These are phyloP conservation scores for Papilio demoleus DNA, from an alignment of 2,888 invertebrate genomes.

Conservation along the genomic window DNA sequence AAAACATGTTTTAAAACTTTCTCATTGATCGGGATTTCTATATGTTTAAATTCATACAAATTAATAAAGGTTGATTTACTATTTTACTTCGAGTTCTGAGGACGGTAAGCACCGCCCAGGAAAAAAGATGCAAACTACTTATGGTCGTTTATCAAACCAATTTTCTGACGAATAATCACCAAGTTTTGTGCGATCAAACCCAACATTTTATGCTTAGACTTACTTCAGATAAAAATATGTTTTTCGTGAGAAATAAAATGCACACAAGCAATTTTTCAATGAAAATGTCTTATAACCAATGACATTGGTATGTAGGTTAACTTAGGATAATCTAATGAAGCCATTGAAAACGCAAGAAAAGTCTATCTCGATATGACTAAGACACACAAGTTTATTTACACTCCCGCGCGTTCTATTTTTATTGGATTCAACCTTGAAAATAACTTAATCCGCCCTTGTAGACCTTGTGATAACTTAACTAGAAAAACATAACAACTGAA, in stretches of 20 bases:
- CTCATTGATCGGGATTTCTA: no score
- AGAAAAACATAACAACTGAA: neutral
- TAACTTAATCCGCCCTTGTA: conserved; percentile 13
- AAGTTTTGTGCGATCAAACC: neutral
- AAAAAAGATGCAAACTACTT: no score
- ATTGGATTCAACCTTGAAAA: conserved; percentile 22
- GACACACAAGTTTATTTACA: conserved; percentile 13
- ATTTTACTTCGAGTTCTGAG: no score
- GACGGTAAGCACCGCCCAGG: no score
- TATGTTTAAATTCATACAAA: no score
- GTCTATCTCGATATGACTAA: conserved; percentile 23
- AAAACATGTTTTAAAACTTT: no score
- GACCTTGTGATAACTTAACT: neutral
- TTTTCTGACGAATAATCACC: no score
- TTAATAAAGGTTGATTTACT: no score
- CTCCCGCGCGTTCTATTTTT: conserved; percentile 10
- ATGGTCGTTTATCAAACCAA: no score
- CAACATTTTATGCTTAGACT: neutral
- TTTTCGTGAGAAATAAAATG: conserved; percentile 9
- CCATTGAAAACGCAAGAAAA: conserved; percentile 30
- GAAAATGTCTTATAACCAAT: conserved; percentile 8
- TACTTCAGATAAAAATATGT: neutral
- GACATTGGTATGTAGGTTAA: conserved; percentile 31
- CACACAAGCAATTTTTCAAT: conserved; percentile 1
- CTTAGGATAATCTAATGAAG: conserved; percentile 37